Conservation (phyloP, 2,888 invertebrate species). For the Crossocerus cetratus region DNA sequence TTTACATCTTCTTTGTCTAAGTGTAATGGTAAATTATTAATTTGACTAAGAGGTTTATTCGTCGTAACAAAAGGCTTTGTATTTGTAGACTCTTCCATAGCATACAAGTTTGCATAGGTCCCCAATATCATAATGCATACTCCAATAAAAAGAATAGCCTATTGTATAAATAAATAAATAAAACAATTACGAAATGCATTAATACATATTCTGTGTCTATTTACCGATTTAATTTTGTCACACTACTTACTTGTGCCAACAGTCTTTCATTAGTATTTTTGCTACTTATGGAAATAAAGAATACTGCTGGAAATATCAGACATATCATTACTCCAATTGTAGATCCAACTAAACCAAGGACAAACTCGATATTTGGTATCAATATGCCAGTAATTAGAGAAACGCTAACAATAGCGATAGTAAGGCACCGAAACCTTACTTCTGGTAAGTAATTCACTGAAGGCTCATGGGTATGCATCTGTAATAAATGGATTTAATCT, state of each 20-base stretch:
- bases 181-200: constrained; percentile 1
- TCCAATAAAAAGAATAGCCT: constrained; percentile 89
- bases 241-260: constrained; percentile 84
- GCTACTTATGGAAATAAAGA: constrained; percentile 90
- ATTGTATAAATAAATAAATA: constrained; percentile 32
- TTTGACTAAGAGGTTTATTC: constrained; percentile 65
- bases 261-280: constrained; percentile 91
- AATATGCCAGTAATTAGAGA: constrained; percentile 90
- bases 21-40: constrained; percentile 66
- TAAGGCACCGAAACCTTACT: constrained; percentile 88
- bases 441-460: constrained; percentile 88
- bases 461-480: constrained; percentile 85
- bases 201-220: constrained; percentile 6
- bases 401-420: constrained; percentile 86
- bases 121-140: constrained; percentile 93
- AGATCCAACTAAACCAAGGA: constrained; percentile 95
- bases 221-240: neutral
- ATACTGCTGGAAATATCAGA: constrained; percentile 93
- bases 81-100: constrained; percentile 81
- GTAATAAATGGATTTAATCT: neutral
- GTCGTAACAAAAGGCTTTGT: constrained; percentile 63
- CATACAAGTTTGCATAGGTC: constrained; percentile 92
- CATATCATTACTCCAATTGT: constrained; percentile 97
- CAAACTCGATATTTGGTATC: constrained; percentile 95
- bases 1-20: constrained; percentile 63